A percentile compares a stretch with the other conserved stretches of the same genome.
Evolutionary conservation across 92 coral and sea anemone genomes (phyloP).

Genomic region (Desmophyllum pertusum): DNA sequence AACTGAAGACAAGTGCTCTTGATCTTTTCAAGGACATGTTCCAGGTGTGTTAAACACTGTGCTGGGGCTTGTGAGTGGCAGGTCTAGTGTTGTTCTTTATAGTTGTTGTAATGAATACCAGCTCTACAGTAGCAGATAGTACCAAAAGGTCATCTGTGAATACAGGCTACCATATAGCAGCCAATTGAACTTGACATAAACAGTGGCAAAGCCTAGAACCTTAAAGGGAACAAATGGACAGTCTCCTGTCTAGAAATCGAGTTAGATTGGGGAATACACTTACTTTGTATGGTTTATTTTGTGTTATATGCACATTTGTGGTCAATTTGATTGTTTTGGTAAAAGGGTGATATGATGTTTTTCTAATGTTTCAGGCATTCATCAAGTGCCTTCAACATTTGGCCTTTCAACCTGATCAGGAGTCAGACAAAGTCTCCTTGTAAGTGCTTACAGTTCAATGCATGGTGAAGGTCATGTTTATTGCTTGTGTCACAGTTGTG

Average conservation of each 20-base stretch:
- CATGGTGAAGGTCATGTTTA: background rate
- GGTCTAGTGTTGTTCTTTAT: too few species aligned
- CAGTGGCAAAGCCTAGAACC: too few species aligned
- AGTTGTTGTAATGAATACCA: too few species aligned
- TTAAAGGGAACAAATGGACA: too few species aligned
- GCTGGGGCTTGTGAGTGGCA: background rate
- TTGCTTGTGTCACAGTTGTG: background rate
- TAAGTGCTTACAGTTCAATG: constrained; percentile 42
- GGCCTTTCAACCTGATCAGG: constrained; percentile 92
- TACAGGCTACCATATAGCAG: too few species aligned
- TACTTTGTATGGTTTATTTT: background rate
- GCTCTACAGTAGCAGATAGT: too few species aligned
- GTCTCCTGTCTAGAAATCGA: background rate
- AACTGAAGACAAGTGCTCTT: constrained; percentile 73
- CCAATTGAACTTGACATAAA: too few species aligned
- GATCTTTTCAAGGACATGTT: constrained; percentile 93
- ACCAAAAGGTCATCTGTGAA: too few species aligned
- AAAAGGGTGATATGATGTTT: background rate
- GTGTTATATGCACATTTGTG: background rate
- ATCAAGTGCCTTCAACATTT: constrained; percentile 90
- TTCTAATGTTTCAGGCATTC: constrained; percentile 69
- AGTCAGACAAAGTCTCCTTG: constrained; percentile 88
- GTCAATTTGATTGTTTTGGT: background rate
- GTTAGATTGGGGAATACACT: too few species aligned
- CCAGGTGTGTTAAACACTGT: constrained; percentile 59